Evolutionary conservation across 2,888 invertebrate genomes (phyloP), one percentile per base, ranked within the genome.

Genomic region (Epistrophe grossulariae): DNA sequence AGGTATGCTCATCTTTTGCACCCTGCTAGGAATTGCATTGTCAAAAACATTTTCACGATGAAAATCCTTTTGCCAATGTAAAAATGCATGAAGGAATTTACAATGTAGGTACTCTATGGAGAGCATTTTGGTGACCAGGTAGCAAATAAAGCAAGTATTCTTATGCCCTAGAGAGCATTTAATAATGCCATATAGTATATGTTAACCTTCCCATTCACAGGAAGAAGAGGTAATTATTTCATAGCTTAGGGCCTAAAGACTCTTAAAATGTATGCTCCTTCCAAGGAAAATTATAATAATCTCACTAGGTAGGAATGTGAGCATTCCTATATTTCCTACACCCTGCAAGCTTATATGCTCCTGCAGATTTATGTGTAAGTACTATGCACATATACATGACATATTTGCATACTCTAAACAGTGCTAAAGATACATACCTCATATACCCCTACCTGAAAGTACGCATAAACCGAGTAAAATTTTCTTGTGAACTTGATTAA

Each of bases 171-270:
- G 59, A 83, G 74, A 66, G 55, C 68, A 71, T 76, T 79, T 79
- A 87, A 76, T 83, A 87, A 79, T 66, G 71, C 79, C 55, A 60
- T 66, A 77, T 80, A 59, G 40, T 35, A 55, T 50, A 71, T 85
- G 62, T 57, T 50, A 70, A 71, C 66, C 82, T 72, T 76, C 43
- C 38, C 48, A 48, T 87, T 83, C 71, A 76, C 71, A 79, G 79
- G 76, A 79, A 83, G 57, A 74, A 64, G 72, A 83, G 83, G 76
- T 83, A 83, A 79, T 87, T 87, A 83, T 87, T 83, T 87, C 76
- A 79, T 83, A 79, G 87, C 87, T 87, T 71, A 83, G 43, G 79
- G 82, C 76, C 50, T 83, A 60, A 79, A 68, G 57, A 60, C 57
- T 48, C 66, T 83, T 72, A 66, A 66, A 79, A 72, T 76, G 45